Evolutionary conservation across 1,140 invertebrate species (phyloP).

Genomic region (Rhynchophorus ferrugineus): DNA sequence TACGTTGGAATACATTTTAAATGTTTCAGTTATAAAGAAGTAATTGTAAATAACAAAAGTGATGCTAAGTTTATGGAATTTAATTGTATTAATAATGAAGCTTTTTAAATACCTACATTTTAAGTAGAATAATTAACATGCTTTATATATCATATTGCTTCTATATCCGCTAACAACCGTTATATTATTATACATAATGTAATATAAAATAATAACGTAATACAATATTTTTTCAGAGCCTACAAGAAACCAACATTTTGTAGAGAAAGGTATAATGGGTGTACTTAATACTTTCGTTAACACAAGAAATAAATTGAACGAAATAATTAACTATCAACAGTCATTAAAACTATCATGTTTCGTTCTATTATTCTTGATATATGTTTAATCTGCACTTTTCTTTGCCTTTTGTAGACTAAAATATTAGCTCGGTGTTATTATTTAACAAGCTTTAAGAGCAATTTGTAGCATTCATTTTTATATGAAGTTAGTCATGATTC

Average conservation of each 20-base stretch:
- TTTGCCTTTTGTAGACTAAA: conserved; percentile 12
- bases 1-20: too few relatives aligned
- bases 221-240: conserved; percentile 29
- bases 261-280: conserved; percentile 36
- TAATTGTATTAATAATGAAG: too few relatives aligned
- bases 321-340: conserved; percentile 24
- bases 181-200: neutral
- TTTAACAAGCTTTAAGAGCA: neutral
- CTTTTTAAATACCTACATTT: too few relatives aligned
- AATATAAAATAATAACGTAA: conserved; percentile 11
- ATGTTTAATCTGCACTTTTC: conserved; percentile 1
- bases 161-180: neutral
- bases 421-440: neutral
- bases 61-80: too few relatives aligned
- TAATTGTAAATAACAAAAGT: too few relatives aligned
- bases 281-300: conserved; percentile 1
- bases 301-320: neutral
- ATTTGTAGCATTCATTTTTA: neutral
- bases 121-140: neutral
- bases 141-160: neutral
- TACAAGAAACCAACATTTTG: conserved; percentile 32
- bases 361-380: neutral
- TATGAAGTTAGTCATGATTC: too few relatives aligned
- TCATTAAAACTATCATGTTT: conserved; percentile 15
- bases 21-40: too few relatives aligned